Conservation (phyloP, 2,888 invertebrate genomes). For the Lycaena phlaeas region DNA sequence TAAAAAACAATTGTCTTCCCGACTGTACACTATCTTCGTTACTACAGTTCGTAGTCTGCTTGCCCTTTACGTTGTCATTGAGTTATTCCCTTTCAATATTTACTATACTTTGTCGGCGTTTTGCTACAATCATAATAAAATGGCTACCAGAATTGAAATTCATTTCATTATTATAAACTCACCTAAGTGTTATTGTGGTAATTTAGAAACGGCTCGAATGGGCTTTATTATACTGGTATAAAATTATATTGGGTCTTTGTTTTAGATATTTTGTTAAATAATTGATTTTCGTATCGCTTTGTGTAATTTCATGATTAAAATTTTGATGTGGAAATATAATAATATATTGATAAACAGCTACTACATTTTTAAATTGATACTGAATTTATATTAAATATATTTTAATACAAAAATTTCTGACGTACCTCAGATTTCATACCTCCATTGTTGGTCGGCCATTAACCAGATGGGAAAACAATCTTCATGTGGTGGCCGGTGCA, state of each 20-base stretch:
- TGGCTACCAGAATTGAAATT: background rate
- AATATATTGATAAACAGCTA: too few species aligned
- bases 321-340: too few species aligned
- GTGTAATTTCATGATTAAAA: too few species aligned
- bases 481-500: too few species aligned
- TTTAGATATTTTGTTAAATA: background rate
- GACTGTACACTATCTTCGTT: background rate
- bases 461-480: too few species aligned
- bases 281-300: too few species aligned
- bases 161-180: background rate
- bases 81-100: conserved; percentile 28
- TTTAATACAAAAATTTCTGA: too few species aligned
- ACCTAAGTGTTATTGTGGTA: background rate
- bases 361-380: too few species aligned
- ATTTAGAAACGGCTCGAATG: background rate
- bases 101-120: conserved; percentile 10
- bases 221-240: background rate
- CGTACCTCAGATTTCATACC: too few species aligned
- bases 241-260: background rate
- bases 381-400: too few species aligned
- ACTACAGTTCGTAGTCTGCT: background rate
- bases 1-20: background rate
- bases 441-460: too few species aligned
- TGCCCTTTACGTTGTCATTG: conserved; percentile 38
- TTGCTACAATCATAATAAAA: conserved; percentile 9